Evolutionary conservation across 2,797 vertebrate species (phyloP).

Genomic region (Chaetophractus vellerosus): DNA sequence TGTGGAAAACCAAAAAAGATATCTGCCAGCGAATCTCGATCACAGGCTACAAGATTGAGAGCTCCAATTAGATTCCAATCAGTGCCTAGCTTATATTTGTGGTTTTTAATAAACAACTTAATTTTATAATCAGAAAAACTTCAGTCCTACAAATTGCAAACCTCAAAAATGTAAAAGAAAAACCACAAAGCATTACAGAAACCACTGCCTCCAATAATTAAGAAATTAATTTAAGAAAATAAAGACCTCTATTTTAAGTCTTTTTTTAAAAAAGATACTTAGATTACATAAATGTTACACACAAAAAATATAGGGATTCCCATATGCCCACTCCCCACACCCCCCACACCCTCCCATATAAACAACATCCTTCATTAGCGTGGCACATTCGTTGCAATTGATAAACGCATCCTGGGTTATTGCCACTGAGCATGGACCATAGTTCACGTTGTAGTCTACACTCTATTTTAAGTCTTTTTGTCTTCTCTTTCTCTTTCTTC

Average conservation of each 20-base stretch:
- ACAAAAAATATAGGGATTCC: too few relatives aligned
- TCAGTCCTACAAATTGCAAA: not conserved
- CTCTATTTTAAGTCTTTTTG: not conserved
- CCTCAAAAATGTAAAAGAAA: conserved; percentile 37
- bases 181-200: not conserved
- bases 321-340: too few relatives aligned
- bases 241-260: not conserved
- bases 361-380: too few relatives aligned
- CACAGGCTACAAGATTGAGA: not conserved
- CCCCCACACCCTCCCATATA: too few relatives aligned
- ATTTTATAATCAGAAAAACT: conserved; percentile 31
- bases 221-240: conserved; percentile 57
- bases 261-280: not conserved
- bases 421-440: too few relatives aligned
- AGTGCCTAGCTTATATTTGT: not conserved
- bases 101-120: not conserved
- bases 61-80: not conserved
- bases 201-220: not conserved
- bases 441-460: too few relatives aligned
- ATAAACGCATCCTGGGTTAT: too few relatives aligned
- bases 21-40: not conserved
- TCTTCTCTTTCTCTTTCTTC: not conserved
- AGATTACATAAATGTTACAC: too few relatives aligned
- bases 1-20: not conserved
- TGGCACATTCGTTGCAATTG: too few relatives aligned